phyloP scores from a whole-genome alignment of 1,140 invertebrate species.

The Drosophila nannoptera region DNA sequence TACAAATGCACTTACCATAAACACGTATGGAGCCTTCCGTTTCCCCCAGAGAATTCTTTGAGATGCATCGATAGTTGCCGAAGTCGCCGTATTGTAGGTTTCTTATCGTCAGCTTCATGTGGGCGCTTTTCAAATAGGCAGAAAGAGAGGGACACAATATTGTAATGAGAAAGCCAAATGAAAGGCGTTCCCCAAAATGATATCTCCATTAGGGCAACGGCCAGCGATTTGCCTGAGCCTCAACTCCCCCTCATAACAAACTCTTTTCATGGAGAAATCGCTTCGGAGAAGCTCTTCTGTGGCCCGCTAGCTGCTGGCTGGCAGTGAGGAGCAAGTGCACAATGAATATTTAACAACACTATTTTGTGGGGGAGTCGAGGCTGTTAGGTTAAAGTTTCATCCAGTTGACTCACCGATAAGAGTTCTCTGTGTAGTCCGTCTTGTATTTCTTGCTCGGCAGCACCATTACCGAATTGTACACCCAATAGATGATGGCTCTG shows the following conservation, averaged over 20 bases:
- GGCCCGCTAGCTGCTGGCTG: slow-evolving; percentile 3
- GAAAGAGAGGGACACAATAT: slow-evolving; percentile 13
- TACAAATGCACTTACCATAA: slow-evolving; percentile 86
- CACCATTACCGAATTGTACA: slow-evolving; percentile 91
- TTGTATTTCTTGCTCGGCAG: slow-evolving; percentile 90
- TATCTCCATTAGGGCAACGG: background rate
- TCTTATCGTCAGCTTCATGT: slow-evolving; percentile 91
- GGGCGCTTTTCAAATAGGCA: slow-evolving; percentile 81
- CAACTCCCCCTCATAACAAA: background rate
- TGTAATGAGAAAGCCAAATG: slow-evolving; percentile 6
- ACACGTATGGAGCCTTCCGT: slow-evolving; percentile 94
- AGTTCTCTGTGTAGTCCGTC: slow-evolving; percentile 88
- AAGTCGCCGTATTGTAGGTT: slow-evolving; percentile 88
- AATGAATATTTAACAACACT: slow-evolving; percentile 67
- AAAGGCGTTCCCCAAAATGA: slow-evolving; percentile 8
- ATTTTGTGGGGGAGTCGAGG: slow-evolving; percentile 12
- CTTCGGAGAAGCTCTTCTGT: slow-evolving; percentile 7
- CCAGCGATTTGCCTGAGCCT: background rate
- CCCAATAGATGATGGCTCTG: slow-evolving; percentile 95
- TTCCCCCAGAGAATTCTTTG: slow-evolving; percentile 95
- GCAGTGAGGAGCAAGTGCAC: slow-evolving; percentile 56
- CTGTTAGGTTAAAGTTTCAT: slow-evolving; percentile 5
- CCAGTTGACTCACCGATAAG: slow-evolving; percentile 82
- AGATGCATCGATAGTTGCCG: slow-evolving; percentile 92
- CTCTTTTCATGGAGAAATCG: background rate